Evolutionary conservation across 2,797 vertebrate species (phyloP), one percentile per base, ranked within the genome.

Genomic region (Ciconia nigra): DNA sequence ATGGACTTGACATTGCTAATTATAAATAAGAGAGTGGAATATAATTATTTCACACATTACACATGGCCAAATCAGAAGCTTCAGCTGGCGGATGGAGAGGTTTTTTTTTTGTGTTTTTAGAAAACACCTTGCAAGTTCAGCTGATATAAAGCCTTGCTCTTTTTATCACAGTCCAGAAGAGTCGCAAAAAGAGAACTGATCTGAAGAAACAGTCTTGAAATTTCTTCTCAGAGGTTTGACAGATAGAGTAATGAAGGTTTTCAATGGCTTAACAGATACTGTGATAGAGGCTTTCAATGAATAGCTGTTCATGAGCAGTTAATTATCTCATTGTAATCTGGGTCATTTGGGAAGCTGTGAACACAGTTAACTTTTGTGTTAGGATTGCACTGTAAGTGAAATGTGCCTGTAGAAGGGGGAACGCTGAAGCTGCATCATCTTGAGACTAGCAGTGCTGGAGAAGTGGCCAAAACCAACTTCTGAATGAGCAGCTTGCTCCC

Each of bases 271-370:
- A 87, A 69, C 20, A 91, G 65, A 88, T 82, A 67, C 44, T 58
- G 52, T 37, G 57, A 39, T 86, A 54, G 79, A 78, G 22, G 3
- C 81, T 96, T 86, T 93, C 63, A 81, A 31, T 96, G 87, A 95
- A 86, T 86, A 65, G 87, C 62, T 86, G 82, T 91, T 94, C 77
- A 69, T 44, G 73, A 91, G 87, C 66, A 88, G 73, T 96, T 96
- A 94, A 96, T 94, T 86, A 95, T 95, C 49, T 84, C 79, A 58
- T 76, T 91, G 91, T 93, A 67, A 86, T 93, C 87, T 97, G 65
- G 80, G 91, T 95, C 93, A 72, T 83, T 88, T 86, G 93, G 80
- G 57, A 90, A 90, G 24, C 70, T 72, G 54, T 73, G 67, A 90
- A 37, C 67, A 94, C 82, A 95, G 94, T 37, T 84, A 74, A 90